Evolutionary conservation across 1,140 invertebrate species (phyloP), one percentile per base, ranked within the genome.

Genomic region (Panonychus citri): DNA sequence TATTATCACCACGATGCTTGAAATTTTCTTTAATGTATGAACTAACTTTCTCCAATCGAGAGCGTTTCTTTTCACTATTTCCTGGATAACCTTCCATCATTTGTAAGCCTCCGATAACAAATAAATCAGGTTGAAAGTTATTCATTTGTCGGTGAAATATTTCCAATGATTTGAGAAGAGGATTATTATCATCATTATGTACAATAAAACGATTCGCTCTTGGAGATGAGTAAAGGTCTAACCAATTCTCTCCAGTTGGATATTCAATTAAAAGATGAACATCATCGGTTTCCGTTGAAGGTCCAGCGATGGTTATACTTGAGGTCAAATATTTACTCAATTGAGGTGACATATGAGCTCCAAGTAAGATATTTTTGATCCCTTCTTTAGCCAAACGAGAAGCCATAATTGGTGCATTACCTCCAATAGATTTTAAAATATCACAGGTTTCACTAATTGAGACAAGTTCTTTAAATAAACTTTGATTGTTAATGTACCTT

Each of bases 61-160:
- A 73, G 62, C 73, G 67, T 55, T 80, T 73, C 59, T 78, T 69
- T 62, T 78, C 81, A 80, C 56, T 25, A 67, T 69, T 68, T 62
- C 82, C 84, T 37, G 81, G 82, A 69, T 81, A 85, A 68, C 82
- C 86, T 66, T 89, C 85, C 83, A 89, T 84, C 81, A 87, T 83
- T 66, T 89, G 85, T 25, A 89, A 66, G 1, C 84, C 85, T 65
- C 83, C 82, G 42, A 89, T 73, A 60, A 89, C 81, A 55, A 87
- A 70, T 55, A 88, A 70, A 64, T 83, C 72, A 12, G 84, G 81
- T 25, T 57, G 40, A 62, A 80, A 85, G 1, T 67, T 66, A 15
- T 72, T 66, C n/a, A 87, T 64, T 54, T 76, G 61, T 59, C 77
- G 69, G 8, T 76, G 75, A 60, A 89, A 77, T 46, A 75, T 75